Evolutionary conservation across 1,140 invertebrate genomes (phyloP).

Genomic region (Lasioglossum albipes): DNA sequence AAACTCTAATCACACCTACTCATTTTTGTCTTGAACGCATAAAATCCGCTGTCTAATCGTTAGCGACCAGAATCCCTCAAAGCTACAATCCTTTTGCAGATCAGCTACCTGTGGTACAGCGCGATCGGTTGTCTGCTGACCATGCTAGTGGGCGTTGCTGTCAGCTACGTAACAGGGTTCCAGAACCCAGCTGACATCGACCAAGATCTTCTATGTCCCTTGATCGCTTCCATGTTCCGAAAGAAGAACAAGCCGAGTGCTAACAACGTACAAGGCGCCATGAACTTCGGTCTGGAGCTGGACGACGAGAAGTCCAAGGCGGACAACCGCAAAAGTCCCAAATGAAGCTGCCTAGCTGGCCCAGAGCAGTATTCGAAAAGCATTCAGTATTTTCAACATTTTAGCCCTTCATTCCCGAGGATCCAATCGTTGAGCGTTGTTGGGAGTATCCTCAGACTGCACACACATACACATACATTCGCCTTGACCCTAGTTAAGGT

Average conservation of each 20-base stretch:
- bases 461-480: no score
- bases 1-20: no score
- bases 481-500: no score
- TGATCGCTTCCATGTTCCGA: slow-evolving; percentile 72
- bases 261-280: slow-evolving; percentile 69
- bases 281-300: slow-evolving; percentile 75
- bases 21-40: no score
- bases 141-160: slow-evolving; percentile 85
- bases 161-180: slow-evolving; percentile 85
- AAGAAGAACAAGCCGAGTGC: slow-evolving; percentile 58
- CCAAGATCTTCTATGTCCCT: slow-evolving; percentile 80
- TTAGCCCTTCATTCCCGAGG: no score
- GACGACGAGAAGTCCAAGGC: slow-evolving; percentile 70
- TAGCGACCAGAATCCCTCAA: background rate
- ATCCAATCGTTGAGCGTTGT: no score
- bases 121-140: slow-evolving; percentile 87
- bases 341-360: background rate
- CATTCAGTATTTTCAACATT: background rate
- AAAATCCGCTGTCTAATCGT: no score
- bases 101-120: slow-evolving; percentile 90
- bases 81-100: slow-evolving; percentile 62
- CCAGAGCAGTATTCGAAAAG: background rate
- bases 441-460: no score
- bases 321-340: slow-evolving; percentile 49
- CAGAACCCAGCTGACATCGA: slow-evolving; percentile 81